A percentile compares a stretch with the other conserved stretches of the same genome.
phyloP scores from a whole-genome alignment of 2,113 vertebrate genomes.

The Chaetops frenatus region DNA sequence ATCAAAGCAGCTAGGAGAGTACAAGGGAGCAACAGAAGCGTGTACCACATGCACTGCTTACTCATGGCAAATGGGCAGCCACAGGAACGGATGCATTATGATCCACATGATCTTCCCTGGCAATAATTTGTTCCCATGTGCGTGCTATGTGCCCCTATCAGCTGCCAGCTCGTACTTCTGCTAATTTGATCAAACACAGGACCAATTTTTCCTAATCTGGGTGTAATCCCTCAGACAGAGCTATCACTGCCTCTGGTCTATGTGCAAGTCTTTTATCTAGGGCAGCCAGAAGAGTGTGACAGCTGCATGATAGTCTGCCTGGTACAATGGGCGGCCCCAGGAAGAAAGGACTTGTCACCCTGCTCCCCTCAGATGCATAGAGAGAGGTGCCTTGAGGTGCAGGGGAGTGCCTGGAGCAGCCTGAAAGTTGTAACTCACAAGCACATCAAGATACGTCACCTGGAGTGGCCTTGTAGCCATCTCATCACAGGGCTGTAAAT shows the following conservation, averaged over 20 bases:
- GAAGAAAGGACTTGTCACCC: neutral
- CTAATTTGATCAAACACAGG: neutral
- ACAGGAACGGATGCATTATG: neutral
- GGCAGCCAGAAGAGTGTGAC: neutral
- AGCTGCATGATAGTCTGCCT: neutral
- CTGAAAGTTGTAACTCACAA: neutral
- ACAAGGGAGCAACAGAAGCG: neutral
- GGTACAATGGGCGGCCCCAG: neutral
- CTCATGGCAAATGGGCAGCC: neutral
- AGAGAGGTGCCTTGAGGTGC: neutral
- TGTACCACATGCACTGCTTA: fast-evolving
- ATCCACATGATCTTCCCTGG: neutral
- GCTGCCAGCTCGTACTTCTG: neutral
- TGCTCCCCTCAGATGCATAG: neutral
- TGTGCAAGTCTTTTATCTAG: neutral
- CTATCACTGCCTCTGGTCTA: neutral
- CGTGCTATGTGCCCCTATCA: neutral
- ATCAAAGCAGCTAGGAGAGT: neutral
- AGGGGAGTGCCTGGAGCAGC: neutral
- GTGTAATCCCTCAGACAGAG: neutral
- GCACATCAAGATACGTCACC: neutral
- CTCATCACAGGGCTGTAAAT: neutral
- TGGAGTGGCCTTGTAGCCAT: neutral
- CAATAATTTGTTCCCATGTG: neutral
- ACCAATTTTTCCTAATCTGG: neutral